Evolutionary conservation across 2,113 vertebrate genomes (phyloP).

Genomic region (Danionella cerebrum): DNA sequence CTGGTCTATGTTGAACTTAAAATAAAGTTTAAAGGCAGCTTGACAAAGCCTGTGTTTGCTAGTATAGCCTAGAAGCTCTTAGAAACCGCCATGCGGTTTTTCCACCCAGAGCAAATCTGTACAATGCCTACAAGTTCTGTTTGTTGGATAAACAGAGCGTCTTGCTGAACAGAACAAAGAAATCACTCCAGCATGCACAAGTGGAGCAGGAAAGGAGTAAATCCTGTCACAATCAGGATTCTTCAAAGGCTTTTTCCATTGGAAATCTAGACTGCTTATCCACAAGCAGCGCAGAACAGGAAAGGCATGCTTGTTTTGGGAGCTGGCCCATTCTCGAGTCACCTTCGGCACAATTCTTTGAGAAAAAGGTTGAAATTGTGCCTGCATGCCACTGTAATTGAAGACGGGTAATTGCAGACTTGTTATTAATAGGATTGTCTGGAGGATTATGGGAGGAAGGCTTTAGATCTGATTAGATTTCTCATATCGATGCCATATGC

Average conservation of each 20-base stretch:
- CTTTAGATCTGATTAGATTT: neutral
- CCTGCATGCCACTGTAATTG: constrained; percentile 21
- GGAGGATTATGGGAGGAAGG: neutral
- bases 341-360: neutral
- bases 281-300: constrained; percentile 9
- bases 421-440: constrained; percentile 16
- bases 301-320: constrained; percentile 35
- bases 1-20: constrained; percentile 3
- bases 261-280: constrained; percentile 12
- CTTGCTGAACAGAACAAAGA: neutral
- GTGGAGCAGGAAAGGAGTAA: neutral
- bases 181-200: neutral
- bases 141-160: constrained; percentile 11
- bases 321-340: neutral
- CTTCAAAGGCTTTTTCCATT: constrained; percentile 1
- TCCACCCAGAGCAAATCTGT: neutral
- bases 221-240: neutral
- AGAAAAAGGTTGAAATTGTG: constrained; percentile 2
- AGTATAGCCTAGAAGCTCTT: neutral
- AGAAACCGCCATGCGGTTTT: neutral
- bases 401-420: constrained; percentile 7
- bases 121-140: neutral
- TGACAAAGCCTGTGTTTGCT: constrained; percentile 12
- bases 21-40: constrained; percentile 9
- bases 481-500: constrained; percentile 1